phyloP scores from a whole-genome alignment of 64 coral and sea anemone genomes.

The Montipora capricornis region DNA sequence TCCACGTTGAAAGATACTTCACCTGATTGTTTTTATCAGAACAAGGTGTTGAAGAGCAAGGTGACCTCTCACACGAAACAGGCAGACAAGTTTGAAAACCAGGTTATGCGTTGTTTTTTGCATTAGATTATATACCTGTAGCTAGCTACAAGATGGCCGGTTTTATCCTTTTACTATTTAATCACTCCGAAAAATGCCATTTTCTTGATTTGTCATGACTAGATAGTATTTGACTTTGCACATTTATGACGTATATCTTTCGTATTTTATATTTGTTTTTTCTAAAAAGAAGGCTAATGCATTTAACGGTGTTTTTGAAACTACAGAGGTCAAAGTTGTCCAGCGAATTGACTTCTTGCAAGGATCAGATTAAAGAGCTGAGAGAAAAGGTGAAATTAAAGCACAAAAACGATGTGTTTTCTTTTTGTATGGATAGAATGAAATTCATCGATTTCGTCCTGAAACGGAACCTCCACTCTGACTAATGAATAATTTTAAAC shows the following conservation, averaged over 20 bases:
- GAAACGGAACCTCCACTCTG: no score
- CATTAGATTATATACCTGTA: neutral
- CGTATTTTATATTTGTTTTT: no score
- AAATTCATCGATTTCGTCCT: neutral
- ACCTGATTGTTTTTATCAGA: constrained; percentile 33
- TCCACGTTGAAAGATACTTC: neutral
- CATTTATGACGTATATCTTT: no score
- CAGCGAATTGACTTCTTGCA: constrained; percentile 10
- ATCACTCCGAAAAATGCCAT: neutral
- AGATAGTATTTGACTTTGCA: neutral
- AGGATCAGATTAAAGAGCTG: constrained; percentile 64
- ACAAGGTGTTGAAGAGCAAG: constrained; percentile 65
- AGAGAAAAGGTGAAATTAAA: constrained; percentile 16
- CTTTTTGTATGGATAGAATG: neutral
- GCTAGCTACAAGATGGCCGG: neutral
- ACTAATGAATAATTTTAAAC: no score
- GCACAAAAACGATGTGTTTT: neutral
- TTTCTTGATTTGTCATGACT: neutral
- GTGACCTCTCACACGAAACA: constrained; percentile 71
- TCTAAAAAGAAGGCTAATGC: neutral
- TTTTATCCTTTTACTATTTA: neutral
- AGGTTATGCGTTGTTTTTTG: constrained; percentile 15
- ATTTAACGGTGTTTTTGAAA: neutral
- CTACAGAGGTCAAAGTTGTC: constrained; percentile 25
- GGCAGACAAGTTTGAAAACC: constrained; percentile 55